phyloP scores from a whole-genome alignment of 2,797 vertebrate genomes.

The Falco novaeseelandiae region DNA sequence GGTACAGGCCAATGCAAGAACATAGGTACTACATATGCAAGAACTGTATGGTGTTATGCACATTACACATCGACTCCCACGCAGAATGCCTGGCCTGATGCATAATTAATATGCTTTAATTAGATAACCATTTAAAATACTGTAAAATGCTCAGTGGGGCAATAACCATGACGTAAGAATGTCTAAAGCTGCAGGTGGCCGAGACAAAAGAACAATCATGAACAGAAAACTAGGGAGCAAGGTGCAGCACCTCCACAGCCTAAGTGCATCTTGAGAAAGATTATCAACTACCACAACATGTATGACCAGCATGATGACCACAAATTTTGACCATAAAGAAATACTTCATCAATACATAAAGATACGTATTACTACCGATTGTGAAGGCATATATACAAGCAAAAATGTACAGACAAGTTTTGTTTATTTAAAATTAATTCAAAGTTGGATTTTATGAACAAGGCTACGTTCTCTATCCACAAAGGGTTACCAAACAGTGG shows the following conservation, averaged over 20 bases:
- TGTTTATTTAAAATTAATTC: background rate
- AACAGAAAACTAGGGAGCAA: background rate
- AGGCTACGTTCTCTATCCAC: background rate
- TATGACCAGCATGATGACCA: background rate
- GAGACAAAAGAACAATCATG: background rate
- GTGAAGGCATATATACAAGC: background rate
- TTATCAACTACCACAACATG: background rate
- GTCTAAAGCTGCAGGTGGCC: background rate
- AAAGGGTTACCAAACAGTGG: background rate
- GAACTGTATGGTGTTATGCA: background rate
- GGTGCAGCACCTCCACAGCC: background rate
- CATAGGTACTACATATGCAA: background rate
- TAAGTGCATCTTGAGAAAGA: background rate
- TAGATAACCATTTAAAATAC: background rate
- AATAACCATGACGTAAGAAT: background rate
- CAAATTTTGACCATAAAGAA: background rate
- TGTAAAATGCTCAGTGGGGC: background rate
- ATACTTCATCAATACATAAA: background rate
- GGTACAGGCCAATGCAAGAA: background rate
- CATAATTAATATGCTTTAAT: slow-evolving; percentile 18
- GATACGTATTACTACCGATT: background rate
- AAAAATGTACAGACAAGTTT: background rate
- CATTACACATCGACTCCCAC: background rate
- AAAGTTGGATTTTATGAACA: background rate
- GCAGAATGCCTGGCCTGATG: background rate